These are phyloP conservation scores for Notolepis coatsorum DNA, from an alignment of 2,797 vertebrate species.

Conservation along the genomic window DNA sequence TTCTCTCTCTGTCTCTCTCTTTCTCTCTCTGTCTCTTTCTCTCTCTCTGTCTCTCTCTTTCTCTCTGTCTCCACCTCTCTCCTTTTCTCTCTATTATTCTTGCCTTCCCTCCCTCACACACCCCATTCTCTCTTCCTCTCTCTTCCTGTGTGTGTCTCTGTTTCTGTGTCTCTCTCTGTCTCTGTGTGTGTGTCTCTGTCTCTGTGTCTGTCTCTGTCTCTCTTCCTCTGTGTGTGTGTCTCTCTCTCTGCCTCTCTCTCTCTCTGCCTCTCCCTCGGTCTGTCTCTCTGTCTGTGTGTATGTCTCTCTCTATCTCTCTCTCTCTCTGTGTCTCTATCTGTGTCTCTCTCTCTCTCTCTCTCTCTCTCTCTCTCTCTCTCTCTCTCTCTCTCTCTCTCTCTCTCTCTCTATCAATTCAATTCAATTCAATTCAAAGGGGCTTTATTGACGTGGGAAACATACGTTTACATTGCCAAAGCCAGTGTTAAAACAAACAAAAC, in stretches of 20 bases:
- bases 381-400: too few species aligned
- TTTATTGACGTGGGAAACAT: too few species aligned
- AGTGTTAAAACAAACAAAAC: too few species aligned
- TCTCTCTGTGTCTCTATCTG: too few species aligned
- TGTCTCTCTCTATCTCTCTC: background rate
- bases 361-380: too few species aligned
- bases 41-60: background rate
- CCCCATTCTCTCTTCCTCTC: background rate
- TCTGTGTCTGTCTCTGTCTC: background rate
- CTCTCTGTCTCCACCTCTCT: background rate
- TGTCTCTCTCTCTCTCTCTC: background rate
- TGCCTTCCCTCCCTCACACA: background rate
- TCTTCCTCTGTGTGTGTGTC: constrained; percentile 27
- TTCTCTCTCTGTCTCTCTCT: background rate
- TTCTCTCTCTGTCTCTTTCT: background rate
- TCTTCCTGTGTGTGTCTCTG: background rate
- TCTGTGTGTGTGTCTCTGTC: background rate
- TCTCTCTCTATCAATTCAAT: too few species aligned
- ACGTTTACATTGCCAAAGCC: too few species aligned
- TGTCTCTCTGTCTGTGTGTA: background rate
- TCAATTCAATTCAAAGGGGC: too few species aligned
- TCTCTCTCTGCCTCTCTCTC: constrained; percentile 21
- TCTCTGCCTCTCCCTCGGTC: background rate
- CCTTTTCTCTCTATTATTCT: background rate
- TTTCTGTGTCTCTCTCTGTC: background rate